Evolutionary conservation across 2,113 vertebrate species (phyloP), one percentile per base, ranked within the genome.

Genomic region (Leucopsar rothschildi): DNA sequence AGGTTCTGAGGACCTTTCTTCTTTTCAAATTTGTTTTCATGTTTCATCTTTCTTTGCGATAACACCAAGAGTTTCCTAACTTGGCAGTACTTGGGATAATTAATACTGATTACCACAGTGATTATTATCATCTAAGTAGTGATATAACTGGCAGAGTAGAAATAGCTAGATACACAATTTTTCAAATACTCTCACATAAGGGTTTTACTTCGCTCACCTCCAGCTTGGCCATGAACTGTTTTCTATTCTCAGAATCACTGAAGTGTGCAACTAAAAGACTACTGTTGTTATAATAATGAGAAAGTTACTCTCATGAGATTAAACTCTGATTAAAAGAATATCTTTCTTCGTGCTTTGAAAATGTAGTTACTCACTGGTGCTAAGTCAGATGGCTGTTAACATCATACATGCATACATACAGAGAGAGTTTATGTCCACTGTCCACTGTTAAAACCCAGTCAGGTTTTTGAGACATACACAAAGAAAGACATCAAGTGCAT

Each of bases 21-120:
- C 35, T 56, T 89, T 94, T 91, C 39, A 88, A 80, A 64, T 71
- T 55, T 86, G 11, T 86, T 95, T 83, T 83, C 39, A 24, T 53
- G 59, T 92, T 96, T 96, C 44, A 91, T 91, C 78, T 95, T 87
- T 72, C 50, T 83, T 92, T 92, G n/a, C 47, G 86, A 22, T 60
- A 78, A 47, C 49, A 86, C 39, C 23, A 77, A 71, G 50, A 78
- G 31, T 83, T 88, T 91, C 37, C 31, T 76, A 82, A 77, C 70
- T 77, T 92, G 64, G 37, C 64, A 81, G 37, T 53, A 29, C n/a
- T 81, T 76, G 45, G 64, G n/a, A 81, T 93, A 93, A 96, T 94
- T 94, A 90, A 65, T 60, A 78, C 90, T 50, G 19, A 83, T 90
- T 88, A 56, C 49, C 25, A 10, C 42, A 82, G 66, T 75, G 40